phyloP scores from a whole-genome alignment of 2,888 invertebrate genomes.

The Hirtodrosophila duncani region DNA sequence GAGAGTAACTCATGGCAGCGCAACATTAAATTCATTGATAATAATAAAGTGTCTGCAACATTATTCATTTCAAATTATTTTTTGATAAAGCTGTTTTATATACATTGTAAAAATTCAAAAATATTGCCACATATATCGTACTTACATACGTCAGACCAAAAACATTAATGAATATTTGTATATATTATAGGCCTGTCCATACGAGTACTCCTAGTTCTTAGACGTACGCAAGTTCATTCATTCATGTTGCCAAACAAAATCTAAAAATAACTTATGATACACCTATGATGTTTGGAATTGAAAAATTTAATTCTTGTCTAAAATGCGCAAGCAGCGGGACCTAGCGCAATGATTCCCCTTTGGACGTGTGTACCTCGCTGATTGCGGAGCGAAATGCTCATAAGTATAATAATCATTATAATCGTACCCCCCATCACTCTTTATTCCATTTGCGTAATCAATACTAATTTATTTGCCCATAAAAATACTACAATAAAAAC shows the following conservation, averaged over 20 bases:
- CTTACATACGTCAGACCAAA: slow-evolving; percentile 34
- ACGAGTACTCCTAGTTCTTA: slow-evolving; percentile 28
- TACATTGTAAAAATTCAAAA: slow-evolving; percentile 15
- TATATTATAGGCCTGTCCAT: slow-evolving; percentile 30
- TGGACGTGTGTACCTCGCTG: slow-evolving; percentile 25
- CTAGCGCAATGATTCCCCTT: slow-evolving; percentile 28
- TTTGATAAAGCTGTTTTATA: too few species aligned
- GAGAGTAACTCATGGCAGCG: too few species aligned
- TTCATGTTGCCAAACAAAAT: slow-evolving; percentile 39
- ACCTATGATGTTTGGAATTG: too few species aligned
- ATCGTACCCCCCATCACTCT: slow-evolving; percentile 1
- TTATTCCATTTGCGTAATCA: slow-evolving; percentile 56
- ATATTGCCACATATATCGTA: slow-evolving; percentile 20
- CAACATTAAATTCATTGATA: too few species aligned
- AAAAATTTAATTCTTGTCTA: slow-evolving; percentile 23
- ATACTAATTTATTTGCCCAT: slow-evolving; percentile 52
- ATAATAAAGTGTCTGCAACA: too few species aligned
- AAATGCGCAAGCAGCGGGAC: slow-evolving; percentile 38
- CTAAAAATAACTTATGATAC: slow-evolving; percentile 20
- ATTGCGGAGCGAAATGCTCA: slow-evolving; percentile 36
- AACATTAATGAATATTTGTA: slow-evolving; percentile 26
- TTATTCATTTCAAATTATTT: too few species aligned
- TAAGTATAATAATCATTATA: slow-evolving; percentile 49
- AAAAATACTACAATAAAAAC: slow-evolving; percentile 46
- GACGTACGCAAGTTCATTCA: slow-evolving; percentile 21